Conservation (phyloP, 2,888 invertebrate genomes). For the Aethes cnicana region DNA sequence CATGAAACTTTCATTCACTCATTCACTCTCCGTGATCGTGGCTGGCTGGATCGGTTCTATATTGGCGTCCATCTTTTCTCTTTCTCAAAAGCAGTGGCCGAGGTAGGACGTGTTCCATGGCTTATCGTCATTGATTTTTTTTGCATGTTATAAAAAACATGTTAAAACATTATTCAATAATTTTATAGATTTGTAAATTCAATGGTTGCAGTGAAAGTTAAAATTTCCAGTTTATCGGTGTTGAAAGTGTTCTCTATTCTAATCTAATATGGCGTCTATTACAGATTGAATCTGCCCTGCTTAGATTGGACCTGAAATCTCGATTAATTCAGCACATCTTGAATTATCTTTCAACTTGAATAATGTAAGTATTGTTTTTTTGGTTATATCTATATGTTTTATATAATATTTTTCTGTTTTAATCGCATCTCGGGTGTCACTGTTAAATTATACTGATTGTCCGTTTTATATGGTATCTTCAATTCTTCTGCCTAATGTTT, state of each 20-base stretch:
- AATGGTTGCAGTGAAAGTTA: neutral
- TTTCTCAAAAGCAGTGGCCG: constrained; percentile 67
- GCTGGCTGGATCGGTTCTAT: constrained; percentile 45
- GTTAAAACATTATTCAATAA: too few species aligned
- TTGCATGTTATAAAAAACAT: too few species aligned
- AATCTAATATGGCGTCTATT: constrained; percentile 32
- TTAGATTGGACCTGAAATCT: constrained; percentile 46
- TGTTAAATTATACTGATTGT: neutral
- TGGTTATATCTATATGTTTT: neutral
- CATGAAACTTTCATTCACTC: too few species aligned
- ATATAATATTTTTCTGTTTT: neutral
- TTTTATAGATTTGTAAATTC: neutral
- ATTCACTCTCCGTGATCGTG: constrained; percentile 18
- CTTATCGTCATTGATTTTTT: too few species aligned
- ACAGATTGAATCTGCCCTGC: constrained; percentile 77
- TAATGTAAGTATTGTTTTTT: constrained; percentile 63
- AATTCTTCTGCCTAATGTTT: too few species aligned
- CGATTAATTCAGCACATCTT: constrained; percentile 54
- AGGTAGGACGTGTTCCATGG: constrained; percentile 63
- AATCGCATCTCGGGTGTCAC: neutral
- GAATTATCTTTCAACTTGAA: constrained; percentile 42
- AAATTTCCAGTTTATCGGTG: too few species aligned
- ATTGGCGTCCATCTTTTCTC: too few species aligned
- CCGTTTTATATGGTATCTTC: neutral
- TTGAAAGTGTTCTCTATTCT: neutral